Conservation (phyloP, 2,797 vertebrate species). For the Liparis tanakae region DNA sequence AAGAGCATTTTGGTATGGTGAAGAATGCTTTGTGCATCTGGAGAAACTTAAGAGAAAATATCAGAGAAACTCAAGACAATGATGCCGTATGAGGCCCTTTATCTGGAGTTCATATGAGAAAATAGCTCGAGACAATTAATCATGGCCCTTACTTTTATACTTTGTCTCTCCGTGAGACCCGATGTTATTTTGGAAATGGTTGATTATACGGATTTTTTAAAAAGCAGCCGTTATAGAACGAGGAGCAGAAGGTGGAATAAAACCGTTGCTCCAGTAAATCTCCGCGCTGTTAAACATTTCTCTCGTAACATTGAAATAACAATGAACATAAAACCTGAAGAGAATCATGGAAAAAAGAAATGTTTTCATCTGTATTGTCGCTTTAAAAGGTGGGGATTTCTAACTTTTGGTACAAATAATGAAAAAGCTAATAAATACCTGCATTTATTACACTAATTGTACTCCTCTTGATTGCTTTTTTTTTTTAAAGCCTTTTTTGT, state of each 20-base stretch:
- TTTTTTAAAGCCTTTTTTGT: conserved; percentile 2
- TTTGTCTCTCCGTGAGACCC: conserved; percentile 28
- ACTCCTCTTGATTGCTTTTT: conserved; percentile 39
- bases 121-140: not conserved
- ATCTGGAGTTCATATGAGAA: not conserved
- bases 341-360: conserved; percentile 5
- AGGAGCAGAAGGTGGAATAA: conserved; percentile 52
- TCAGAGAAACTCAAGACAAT: not conserved
- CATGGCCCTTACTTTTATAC: not conserved
- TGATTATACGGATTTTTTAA: conserved; percentile 18
- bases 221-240: conserved; percentile 42
- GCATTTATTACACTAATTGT: conserved; percentile 19
- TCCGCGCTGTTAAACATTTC: conserved; percentile 52
- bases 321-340: conserved; percentile 49
- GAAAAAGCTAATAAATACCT: conserved; percentile 33
- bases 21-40: not conserved
- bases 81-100: not conserved
- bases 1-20: not conserved
- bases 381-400: not conserved
- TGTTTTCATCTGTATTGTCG: not conserved
- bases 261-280: conserved; percentile 62
- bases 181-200: conserved; percentile 48
- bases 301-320: conserved; percentile 42
- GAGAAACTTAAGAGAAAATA: not conserved
- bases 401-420: conserved; percentile 13